Percentiles rank a stretch among this genome's conserved stretches.
phyloP scores from a whole-genome alignment of 2,888 invertebrate genomes.

The Epirrita christyi region DNA sequence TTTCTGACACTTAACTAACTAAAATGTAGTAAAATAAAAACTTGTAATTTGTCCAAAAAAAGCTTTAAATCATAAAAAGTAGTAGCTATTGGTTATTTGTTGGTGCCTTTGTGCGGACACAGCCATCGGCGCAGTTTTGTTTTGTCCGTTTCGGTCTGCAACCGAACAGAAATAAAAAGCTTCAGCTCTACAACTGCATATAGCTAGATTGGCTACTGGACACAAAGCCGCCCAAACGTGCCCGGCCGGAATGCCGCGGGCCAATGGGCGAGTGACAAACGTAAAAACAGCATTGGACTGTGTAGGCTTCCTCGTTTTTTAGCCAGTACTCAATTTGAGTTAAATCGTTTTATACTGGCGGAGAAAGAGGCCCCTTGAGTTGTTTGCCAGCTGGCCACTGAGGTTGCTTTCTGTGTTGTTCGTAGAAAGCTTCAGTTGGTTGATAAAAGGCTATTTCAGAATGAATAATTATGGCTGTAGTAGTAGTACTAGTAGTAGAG shows the following conservation, averaged over 20 bases:
- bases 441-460: too few relatives aligned
- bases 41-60: constrained; percentile 7
- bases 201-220: constrained; percentile 24
- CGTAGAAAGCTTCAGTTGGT: constrained; percentile 15
- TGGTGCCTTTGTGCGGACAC: constrained; percentile 39
- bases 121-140: constrained; percentile 37
- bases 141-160: constrained; percentile 34
- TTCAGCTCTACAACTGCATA: constrained; percentile 21
- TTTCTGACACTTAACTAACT: too few relatives aligned
- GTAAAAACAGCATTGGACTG: constrained; percentile 33
- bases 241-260: constrained; percentile 32
- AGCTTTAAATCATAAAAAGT: constrained; percentile 14
- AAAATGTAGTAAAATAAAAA: too few relatives aligned
- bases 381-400: constrained; percentile 26
- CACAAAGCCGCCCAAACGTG: constrained; percentile 36
- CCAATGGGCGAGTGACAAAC: constrained; percentile 38
- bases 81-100: constrained; percentile 37
- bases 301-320: constrained; percentile 21
- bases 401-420: constrained; percentile 20
- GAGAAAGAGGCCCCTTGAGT: constrained; percentile 23
- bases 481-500: too few relatives aligned
- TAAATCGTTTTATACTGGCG: constrained; percentile 18
- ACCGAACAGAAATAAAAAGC: constrained; percentile 30
- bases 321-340: constrained; percentile 25
- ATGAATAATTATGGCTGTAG: too few relatives aligned